These are phyloP conservation scores for Caretta caretta DNA, from an alignment of 2,113 vertebrate species.

Conservation along the genomic window DNA sequence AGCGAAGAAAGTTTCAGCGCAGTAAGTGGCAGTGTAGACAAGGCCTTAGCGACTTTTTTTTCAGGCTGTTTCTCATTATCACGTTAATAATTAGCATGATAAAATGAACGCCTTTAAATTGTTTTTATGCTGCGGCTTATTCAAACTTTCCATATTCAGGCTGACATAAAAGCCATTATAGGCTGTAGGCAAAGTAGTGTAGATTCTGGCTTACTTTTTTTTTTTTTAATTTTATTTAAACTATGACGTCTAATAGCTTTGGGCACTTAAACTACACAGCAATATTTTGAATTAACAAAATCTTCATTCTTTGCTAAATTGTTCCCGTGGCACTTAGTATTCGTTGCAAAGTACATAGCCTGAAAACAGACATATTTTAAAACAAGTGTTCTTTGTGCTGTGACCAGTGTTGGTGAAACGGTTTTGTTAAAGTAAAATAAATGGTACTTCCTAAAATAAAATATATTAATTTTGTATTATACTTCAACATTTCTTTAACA, in stretches of 20 bases:
- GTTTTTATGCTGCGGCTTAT: slow-evolving; percentile 47
- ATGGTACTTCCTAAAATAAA: background rate
- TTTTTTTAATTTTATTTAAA: slow-evolving; percentile 36
- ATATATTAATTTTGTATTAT: slow-evolving; percentile 23
- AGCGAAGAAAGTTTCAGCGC: too few relatives aligned
- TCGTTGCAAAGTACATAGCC: slow-evolving; percentile 3
- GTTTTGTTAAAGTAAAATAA: slow-evolving; percentile 24
- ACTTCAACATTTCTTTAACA: background rate
- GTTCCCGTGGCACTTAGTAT: slow-evolving; percentile 35
- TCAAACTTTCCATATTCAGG: slow-evolving; percentile 54
- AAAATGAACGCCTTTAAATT: slow-evolving; percentile 39
- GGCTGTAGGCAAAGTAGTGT: slow-evolving; percentile 19
- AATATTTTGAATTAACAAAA: slow-evolving; percentile 61
- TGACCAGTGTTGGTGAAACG: background rate
- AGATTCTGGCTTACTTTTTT: slow-evolving; percentile 52
- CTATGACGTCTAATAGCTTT: slow-evolving; percentile 59
- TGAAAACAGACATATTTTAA: slow-evolving; percentile 26
- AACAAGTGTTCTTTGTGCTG: slow-evolving; percentile 54
- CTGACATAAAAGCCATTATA: slow-evolving; percentile 31
- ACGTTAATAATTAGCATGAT: slow-evolving; percentile 54
- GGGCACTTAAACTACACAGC: slow-evolving; percentile 42
- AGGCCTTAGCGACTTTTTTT: slow-evolving; percentile 55
- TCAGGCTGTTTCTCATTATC: slow-evolving; percentile 48
- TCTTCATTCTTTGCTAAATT: slow-evolving; percentile 44
- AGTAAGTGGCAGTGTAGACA: too few relatives aligned